phyloP scores from a whole-genome alignment of 2,797 vertebrate genomes.

The Micromesistius poutassou region DNA sequence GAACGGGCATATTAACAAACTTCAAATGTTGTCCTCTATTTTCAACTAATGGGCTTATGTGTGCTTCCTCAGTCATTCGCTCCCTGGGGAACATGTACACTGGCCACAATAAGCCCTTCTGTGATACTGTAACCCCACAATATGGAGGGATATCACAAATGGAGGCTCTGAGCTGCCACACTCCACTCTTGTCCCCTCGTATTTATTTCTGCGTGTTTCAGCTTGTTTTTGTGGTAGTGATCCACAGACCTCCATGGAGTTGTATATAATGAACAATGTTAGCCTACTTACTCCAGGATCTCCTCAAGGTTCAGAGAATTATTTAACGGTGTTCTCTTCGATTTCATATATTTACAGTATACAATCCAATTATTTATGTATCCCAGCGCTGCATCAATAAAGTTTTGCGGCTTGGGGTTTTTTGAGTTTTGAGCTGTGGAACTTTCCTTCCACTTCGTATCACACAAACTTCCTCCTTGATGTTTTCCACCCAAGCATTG shows the following conservation, averaged over 20 bases:
- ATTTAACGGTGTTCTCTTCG: neutral
- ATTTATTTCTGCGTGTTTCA: no score
- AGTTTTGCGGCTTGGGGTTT: neutral
- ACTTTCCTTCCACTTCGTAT: neutral
- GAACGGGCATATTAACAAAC: slow-evolving; percentile 64
- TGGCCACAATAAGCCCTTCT: slow-evolving; percentile 67
- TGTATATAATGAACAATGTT: neutral
- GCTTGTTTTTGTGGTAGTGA: no score
- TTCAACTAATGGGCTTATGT: slow-evolving; percentile 81
- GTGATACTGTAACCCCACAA: slow-evolving; percentile 61
- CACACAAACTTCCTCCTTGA: slow-evolving; percentile 56
- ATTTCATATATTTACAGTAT: slow-evolving; percentile 3
- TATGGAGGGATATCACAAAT: slow-evolving; percentile 63
- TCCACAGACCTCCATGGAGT: slow-evolving; percentile 18
- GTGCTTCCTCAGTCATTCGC: slow-evolving; percentile 71
- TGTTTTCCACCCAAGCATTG: slow-evolving; percentile 62
- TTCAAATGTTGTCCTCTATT: slow-evolving; percentile 71
- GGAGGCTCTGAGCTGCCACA: slow-evolving; percentile 55
- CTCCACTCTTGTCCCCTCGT: slow-evolving; percentile 36
- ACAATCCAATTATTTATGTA: slow-evolving; percentile 1
- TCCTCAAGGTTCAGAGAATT: neutral
- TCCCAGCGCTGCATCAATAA: slow-evolving; percentile 7
- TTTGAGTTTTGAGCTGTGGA: neutral
- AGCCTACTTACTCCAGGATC: slow-evolving; percentile 19
- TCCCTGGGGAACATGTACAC: slow-evolving; percentile 71